phyloP scores from a whole-genome alignment of 2,113 vertebrate genomes.

The Notarius quadriscutis region DNA sequence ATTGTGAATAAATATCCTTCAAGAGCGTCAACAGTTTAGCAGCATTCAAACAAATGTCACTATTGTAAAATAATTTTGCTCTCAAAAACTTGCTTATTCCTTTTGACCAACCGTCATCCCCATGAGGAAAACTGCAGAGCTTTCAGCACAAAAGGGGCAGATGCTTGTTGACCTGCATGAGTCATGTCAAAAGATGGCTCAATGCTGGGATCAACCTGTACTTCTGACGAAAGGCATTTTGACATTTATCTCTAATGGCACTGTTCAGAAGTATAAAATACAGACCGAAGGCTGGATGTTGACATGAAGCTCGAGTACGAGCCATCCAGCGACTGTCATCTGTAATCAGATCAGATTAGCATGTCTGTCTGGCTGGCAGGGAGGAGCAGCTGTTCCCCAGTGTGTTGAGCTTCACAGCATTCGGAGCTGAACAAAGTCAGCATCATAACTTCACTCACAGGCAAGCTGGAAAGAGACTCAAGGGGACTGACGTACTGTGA shows the following conservation, averaged over 20 bases:
- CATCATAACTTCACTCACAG: constrained; percentile 19
- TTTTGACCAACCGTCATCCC: not conserved
- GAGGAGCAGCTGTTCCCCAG: constrained; percentile 52
- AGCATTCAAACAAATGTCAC: not conserved
- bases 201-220: not conserved
- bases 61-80: not conserved
- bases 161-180: not conserved
- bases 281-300: constrained; percentile 21
- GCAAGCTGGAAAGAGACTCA: not conserved
- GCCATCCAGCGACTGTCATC: constrained; percentile 44
- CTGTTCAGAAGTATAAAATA: constrained; percentile 2
- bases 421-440: constrained; percentile 28
- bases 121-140: not conserved
- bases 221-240: not conserved
- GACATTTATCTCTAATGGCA: constrained; percentile 2
- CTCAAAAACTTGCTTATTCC: not conserved
- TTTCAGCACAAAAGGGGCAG: not conserved
- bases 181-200: not conserved
- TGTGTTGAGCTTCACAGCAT: constrained; percentile 43
- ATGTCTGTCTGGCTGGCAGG: constrained; percentile 47
- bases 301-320: constrained; percentile 19
- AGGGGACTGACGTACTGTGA: not conserved
- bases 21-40: not conserved
- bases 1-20: no score
- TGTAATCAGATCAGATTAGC: constrained; percentile 62